phyloP scores from a whole-genome alignment of 2,797 vertebrate genomes.

The Tamandua tetradactyla region DNA sequence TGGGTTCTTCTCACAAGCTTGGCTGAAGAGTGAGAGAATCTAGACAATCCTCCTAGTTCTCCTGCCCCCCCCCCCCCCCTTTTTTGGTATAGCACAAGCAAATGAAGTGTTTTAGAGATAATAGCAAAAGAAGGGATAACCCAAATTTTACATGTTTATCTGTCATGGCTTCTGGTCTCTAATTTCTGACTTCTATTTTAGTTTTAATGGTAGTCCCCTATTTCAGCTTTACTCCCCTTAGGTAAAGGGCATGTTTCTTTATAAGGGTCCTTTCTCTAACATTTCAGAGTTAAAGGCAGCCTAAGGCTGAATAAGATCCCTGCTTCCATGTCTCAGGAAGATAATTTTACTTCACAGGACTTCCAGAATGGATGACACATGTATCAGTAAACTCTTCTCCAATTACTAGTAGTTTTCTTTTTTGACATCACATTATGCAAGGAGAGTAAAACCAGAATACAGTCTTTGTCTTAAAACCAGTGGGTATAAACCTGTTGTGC shows the following conservation, averaged over 20 bases:
- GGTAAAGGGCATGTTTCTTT: constrained; percentile 4
- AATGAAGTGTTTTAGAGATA: background rate
- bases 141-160: background rate
- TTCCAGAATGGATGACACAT: background rate
- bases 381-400: background rate
- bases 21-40: background rate
- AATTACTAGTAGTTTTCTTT: background rate
- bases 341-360: background rate
- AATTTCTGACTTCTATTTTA: background rate
- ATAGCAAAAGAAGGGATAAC: background rate
- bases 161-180: background rate
- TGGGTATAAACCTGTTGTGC: background rate
- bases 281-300: background rate
- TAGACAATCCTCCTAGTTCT: background rate
- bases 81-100: too few species aligned
- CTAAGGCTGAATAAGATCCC: background rate
- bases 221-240: background rate
- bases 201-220: constrained; percentile 1
- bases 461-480: background rate
- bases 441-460: constrained; percentile 6
- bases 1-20: background rate
- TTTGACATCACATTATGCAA: background rate
- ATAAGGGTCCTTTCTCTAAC: background rate
- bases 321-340: background rate
- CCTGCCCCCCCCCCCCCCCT: too few species aligned